phyloP scores from a whole-genome alignment of 2,888 invertebrate genomes.

The Drosophila neotestacea region DNA sequence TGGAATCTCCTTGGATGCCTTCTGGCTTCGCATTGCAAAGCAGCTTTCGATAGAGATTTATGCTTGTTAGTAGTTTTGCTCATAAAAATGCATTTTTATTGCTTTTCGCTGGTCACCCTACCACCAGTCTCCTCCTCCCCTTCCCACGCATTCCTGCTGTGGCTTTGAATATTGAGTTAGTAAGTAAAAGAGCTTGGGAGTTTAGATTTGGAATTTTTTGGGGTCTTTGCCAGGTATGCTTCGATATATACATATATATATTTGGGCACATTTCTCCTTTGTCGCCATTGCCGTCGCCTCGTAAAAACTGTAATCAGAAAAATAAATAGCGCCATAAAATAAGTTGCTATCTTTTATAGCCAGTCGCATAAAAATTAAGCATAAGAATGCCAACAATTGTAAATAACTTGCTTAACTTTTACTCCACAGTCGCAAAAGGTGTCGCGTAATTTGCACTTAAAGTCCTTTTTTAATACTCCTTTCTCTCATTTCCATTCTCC shows the following conservation, averaged over 20 bases:
- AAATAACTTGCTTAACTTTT: constrained; percentile 75
- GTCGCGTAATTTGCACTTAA: constrained; percentile 71
- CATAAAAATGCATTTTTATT: constrained; percentile 81
- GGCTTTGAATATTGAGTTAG: constrained; percentile 80
- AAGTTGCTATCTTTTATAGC: constrained; percentile 80
- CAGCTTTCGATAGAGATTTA: constrained; percentile 81
- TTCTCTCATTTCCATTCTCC: neutral
- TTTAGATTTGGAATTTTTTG: constrained; percentile 4
- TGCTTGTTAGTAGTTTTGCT: constrained; percentile 81
- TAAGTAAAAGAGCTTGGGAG: constrained; percentile 57
- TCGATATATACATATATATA: constrained; percentile 23
- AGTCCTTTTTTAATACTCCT: constrained; percentile 64
- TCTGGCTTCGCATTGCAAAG: constrained; percentile 67
- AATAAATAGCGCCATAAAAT: constrained; percentile 81
- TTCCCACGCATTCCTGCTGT: constrained; percentile 11
- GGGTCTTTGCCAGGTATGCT: constrained; percentile 48
- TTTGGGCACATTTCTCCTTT: constrained; percentile 55
- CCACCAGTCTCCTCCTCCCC: neutral
- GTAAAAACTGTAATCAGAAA: constrained; percentile 79
- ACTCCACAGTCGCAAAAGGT: constrained; percentile 39
- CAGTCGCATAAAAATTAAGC: constrained; percentile 69
- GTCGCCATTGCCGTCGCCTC: constrained; percentile 64
- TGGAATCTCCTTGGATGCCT: constrained; percentile 33
- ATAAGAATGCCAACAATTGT: constrained; percentile 48
- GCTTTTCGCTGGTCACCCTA: constrained; percentile 65